Evolutionary conservation across 1,140 invertebrate genomes (phyloP).

Genomic region (Drosophila setifemur): DNA sequence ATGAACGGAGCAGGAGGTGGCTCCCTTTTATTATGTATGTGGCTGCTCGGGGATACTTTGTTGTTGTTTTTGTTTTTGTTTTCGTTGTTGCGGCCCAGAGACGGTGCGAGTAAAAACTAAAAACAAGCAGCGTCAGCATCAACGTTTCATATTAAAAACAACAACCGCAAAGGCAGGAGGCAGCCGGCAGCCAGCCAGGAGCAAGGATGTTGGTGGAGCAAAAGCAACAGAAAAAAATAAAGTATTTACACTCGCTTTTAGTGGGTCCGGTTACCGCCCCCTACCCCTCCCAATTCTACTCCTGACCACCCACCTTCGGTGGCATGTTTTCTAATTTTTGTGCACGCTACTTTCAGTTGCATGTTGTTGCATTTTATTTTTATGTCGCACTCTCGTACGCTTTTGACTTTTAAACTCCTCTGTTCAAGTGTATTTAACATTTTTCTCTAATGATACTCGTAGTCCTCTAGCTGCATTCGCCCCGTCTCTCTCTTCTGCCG

Average conservation of each 20-base stretch:
- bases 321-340: conserved; percentile 58
- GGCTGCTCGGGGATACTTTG: conserved; percentile 38
- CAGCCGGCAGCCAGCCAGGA: conserved; percentile 14
- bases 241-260: conserved; percentile 62
- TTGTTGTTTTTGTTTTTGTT: conserved; percentile 46
- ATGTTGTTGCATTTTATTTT: conserved; percentile 53
- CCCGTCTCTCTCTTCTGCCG: background rate
- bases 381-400: conserved; percentile 65
- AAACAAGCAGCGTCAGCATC: conserved; percentile 77
- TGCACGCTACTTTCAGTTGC: conserved; percentile 19
- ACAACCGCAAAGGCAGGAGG: conserved; percentile 28
- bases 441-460: conserved; percentile 76
- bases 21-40: conserved; percentile 38
- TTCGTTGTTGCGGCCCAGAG: conserved; percentile 40
- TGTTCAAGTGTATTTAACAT: conserved; percentile 75
- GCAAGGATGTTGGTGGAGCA: conserved; percentile 24
- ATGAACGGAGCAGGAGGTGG: background rate
- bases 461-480: background rate
- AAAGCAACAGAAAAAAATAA: conserved; percentile 44
- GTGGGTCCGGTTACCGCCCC: conserved; percentile 8
- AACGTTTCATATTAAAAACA: conserved; percentile 78
- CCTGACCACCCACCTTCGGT: conserved; percentile 2
- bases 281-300: background rate
- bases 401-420: conserved; percentile 70
- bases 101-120: conserved; percentile 63